Base-by-base conservation (phyloP, 2,888 invertebrate genomes). In the Odontocolon sp. region DNA sequence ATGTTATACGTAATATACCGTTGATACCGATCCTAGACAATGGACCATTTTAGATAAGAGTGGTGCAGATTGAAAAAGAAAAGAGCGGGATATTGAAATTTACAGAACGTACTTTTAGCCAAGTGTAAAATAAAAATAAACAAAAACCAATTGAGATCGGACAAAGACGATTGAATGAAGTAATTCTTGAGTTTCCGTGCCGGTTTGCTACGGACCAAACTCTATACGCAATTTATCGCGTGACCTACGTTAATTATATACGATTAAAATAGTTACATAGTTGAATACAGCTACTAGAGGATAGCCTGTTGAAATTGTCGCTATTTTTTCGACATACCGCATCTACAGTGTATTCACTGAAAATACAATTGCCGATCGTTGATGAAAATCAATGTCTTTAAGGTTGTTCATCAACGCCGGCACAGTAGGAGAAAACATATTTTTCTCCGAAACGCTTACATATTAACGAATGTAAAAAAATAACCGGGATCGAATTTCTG, bases 151-250 rank as follows among this genome's bases (percentile, higher is more conserved):
- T 69, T 40, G 3, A 11, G 11, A n/a, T 54, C 31, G 3, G 8
- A 8, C 14, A 23, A 61, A n/a, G 14, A 69, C 50, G 16, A 40
- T 61, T 14, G 11, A 42, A 52, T 52, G 16, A 56, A 54, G 33
- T 28, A 9, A 36, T 8, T 26, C 36, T 33, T n/a, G 47, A 56
- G 36, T 52, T 50, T 40, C 50, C 40, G 57, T 28, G 52, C 14
- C 11, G 42, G 1, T 40, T 40, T 50, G 57, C 36, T 18, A 50
- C 16, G 40, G 69, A 38, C 56, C 21, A 23, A 28, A 59, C 47
- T 59, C 14, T 16, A 26, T 66, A 70, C 75, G 75, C 66, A 70
- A 52, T 36, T 52, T 26, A 45, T 66, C 64, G 54, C 70, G 70
- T 66, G 70, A 47, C 54, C 42, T 45, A 6, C 66, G 26, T 18